A percentile compares a stretch with the other conserved stretches of the same genome.
Conservation (phyloP, 1,140 invertebrate genomes). For the honey bee (Apis mellifera) region Amel_HAv3.1 CM009939.2:4393001-4393500, state of each 20-base stretch:
- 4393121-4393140: not conserved
- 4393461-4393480: not conserved
- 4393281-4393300: conserved; percentile 50
- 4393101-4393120: not conserved
- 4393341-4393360: conserved; percentile 54
- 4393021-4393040: no score
- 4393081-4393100: conserved; percentile 32
- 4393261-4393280: conserved; percentile 59
- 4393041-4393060: no score
- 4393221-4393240: conserved; percentile 47
- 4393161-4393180: conserved; percentile 39
- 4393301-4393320: conserved; percentile 38
- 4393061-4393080: not conserved
- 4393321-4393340: not conserved
- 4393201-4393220: conserved; percentile 23
- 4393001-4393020: no score
- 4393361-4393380: conserved; percentile 51
- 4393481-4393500: no score
- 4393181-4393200: not conserved
- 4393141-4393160: conserved; percentile 28
- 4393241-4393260: conserved; percentile 62
- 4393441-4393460: not conserved
- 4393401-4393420: not conserved
- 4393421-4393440: no score
- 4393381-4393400: conserved; percentile 27